Conservation (phyloP, 2,113 vertebrate genomes). For the Gnathonemus longibarbis region DNA sequence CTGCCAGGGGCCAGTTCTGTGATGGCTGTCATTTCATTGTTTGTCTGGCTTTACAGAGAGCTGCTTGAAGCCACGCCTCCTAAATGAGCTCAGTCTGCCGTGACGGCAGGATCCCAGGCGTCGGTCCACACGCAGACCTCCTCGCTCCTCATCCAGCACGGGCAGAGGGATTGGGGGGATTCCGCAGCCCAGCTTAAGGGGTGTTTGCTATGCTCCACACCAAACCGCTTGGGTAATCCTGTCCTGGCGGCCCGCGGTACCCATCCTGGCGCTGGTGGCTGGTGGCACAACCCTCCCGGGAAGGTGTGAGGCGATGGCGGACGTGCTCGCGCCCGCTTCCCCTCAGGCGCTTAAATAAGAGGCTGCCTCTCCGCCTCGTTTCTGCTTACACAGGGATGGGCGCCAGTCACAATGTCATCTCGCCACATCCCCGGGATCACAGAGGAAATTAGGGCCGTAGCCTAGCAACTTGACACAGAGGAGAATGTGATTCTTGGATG, state of each 20-base stretch:
- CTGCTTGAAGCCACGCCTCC: neutral
- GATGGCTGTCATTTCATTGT: neutral
- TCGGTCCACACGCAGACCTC: neutral
- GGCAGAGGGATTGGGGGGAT: neutral
- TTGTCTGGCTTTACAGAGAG: neutral
- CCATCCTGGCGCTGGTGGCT: conserved; percentile 34
- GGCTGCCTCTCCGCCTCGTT: neutral
- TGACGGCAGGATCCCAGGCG: neutral
- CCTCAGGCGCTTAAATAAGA: neutral
- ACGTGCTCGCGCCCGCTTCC: neutral
- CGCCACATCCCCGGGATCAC: neutral
- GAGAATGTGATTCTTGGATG: neutral
- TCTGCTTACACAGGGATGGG: neutral
- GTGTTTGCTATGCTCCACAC: conserved; percentile 62
- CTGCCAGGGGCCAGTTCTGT: neutral
- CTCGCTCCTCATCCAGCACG: neutral
- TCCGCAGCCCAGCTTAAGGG: neutral
- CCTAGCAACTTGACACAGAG: neutral
- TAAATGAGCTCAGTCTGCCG: neutral
- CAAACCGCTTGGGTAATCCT: conserved; percentile 56
- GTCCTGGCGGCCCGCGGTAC: conserved; percentile 28
- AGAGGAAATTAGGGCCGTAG: neutral
- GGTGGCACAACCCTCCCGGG: neutral
- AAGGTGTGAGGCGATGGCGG: neutral
- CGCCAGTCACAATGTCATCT: neutral